Percentiles rank a stretch among this genome's conserved stretches.
Conservation (phyloP, 2,113 vertebrate genomes). For the Alethe diademata region DNA sequence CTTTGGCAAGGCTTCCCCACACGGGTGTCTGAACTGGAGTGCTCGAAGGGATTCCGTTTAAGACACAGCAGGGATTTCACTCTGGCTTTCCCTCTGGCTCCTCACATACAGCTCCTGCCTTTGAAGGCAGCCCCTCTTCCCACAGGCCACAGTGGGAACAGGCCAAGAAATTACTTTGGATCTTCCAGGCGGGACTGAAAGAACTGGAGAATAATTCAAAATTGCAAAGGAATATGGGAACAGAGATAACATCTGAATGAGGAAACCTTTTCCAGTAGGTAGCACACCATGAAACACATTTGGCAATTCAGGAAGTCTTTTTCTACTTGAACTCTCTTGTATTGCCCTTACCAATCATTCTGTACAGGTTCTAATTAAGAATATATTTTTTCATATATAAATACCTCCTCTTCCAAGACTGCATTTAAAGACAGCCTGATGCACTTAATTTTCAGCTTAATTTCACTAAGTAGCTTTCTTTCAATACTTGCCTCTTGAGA, state of each 20-base stretch:
- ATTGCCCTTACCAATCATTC: background rate
- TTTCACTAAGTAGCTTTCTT: constrained; percentile 41
- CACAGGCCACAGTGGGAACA: background rate
- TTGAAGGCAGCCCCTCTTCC: background rate
- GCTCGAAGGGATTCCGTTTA: background rate
- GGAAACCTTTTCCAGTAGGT: background rate
- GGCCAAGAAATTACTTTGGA: background rate
- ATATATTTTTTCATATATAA: background rate
- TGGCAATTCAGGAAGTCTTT: background rate
- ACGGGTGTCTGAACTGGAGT: accelerated
- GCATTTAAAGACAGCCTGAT: background rate
- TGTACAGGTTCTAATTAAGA: background rate
- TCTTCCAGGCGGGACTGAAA: accelerated
- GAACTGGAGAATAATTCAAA: background rate
- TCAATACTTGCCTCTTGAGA: constrained; percentile 80
- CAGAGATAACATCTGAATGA: background rate
- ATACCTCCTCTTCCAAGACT: background rate
- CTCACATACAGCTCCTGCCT: background rate
- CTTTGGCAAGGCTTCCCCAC: background rate
- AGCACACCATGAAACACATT: background rate
- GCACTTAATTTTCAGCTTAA: background rate
- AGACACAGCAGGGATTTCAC: background rate
- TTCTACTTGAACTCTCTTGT: background rate
- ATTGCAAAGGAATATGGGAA: background rate
- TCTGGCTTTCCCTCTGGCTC: background rate